Evolutionary conservation across 2,113 vertebrate species (phyloP).

Genomic region (Mirounga angustirostris): DNA sequence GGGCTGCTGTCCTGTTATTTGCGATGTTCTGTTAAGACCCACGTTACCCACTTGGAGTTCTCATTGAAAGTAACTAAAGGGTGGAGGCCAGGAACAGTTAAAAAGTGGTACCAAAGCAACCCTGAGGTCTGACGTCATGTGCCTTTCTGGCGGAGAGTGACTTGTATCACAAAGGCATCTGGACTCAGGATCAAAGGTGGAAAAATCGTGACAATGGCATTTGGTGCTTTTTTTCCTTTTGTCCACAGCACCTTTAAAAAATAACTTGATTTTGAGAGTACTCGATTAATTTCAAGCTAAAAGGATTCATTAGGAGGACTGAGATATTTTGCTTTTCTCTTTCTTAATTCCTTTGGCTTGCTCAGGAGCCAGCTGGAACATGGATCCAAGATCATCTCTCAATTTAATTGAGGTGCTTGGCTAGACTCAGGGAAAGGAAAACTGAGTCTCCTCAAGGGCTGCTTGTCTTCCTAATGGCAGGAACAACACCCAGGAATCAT

Average conservation of each 20-base stretch:
- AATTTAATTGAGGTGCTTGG: not conserved
- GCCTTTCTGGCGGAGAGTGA: not conserved
- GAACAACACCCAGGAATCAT: not conserved
- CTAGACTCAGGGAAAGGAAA: not conserved
- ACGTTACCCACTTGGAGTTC: not conserved
- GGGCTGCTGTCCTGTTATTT: not conserved
- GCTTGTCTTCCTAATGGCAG: not conserved
- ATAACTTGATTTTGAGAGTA: not conserved
- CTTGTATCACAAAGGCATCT: not conserved
- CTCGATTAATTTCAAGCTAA: not conserved
- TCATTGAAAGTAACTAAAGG: not conserved
- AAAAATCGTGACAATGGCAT: not conserved
- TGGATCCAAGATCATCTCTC: not conserved
- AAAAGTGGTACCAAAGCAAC: not conserved
- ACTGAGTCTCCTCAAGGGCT: not conserved
- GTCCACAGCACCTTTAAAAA: not conserved
- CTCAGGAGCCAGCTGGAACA: not conserved
- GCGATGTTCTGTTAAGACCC: not conserved
- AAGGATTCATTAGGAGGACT: not conserved
- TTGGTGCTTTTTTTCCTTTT: not conserved
- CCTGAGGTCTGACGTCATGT: not conserved
- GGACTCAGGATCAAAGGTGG: not conserved
- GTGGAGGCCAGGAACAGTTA: not conserved
- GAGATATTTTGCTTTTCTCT: not conserved
- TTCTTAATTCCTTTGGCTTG: not conserved